phyloP scores from a whole-genome alignment of 2,888 invertebrate species.

The Agriopis aurantiaria region DNA sequence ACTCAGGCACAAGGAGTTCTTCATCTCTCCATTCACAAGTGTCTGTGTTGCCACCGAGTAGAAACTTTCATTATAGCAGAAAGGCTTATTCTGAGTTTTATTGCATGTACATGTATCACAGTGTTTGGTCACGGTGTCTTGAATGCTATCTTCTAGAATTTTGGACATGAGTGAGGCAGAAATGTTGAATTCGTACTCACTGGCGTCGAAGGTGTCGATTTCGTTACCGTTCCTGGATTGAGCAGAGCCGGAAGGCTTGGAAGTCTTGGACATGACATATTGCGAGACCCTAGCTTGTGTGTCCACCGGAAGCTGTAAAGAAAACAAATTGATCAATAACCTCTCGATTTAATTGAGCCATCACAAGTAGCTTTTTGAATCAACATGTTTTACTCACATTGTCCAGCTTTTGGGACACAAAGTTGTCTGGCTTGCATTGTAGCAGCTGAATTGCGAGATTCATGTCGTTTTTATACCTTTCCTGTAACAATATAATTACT shows the following conservation, averaged over 20 bases:
- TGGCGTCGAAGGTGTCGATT: constrained; percentile 85
- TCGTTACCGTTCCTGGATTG: constrained; percentile 72
- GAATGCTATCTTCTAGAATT: constrained; percentile 94
- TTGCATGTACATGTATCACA: constrained; percentile 94
- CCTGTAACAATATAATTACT: constrained; percentile 83
- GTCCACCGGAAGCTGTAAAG: constrained; percentile 93
- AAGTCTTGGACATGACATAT: constrained; percentile 89
- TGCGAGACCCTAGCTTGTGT: constrained; percentile 95
- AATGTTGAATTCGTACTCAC: constrained; percentile 89
- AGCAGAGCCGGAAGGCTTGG: constrained; percentile 75
- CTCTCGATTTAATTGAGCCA: not conserved
- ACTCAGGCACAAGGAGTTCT: constrained; percentile 85
- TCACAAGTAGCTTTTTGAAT: constrained; percentile 7
- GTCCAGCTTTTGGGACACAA: constrained; percentile 96
- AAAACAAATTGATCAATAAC: constrained; percentile 37
- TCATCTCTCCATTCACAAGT: constrained; percentile 75
- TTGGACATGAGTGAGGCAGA: constrained; percentile 97
- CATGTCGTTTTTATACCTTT: constrained; percentile 97
- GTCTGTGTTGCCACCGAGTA: constrained; percentile 89
- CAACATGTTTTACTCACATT: constrained; percentile 88
- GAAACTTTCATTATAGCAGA: constrained; percentile 84
- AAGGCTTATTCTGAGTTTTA: constrained; percentile 82
- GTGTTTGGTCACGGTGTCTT: constrained; percentile 92
- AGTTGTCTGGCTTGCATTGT: constrained; percentile 97
- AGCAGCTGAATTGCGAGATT: constrained; percentile 96